These are phyloP conservation scores for Varanus salvator DNA, from an alignment of 2,113 vertebrate genomes.

Conservation along the genomic window DNA sequence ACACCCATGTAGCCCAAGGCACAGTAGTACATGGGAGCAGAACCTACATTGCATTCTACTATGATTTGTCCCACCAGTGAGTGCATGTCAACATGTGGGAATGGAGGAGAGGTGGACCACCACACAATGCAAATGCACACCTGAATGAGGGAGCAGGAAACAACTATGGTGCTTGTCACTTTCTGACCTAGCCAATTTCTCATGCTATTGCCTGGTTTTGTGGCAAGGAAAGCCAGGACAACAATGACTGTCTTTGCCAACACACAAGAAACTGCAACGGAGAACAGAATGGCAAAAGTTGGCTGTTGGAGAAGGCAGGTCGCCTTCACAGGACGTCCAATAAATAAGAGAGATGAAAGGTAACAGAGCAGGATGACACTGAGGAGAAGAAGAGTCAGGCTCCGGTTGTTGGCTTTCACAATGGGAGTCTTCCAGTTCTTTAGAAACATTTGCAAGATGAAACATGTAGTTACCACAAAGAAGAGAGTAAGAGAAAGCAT, in stretches of 20 bases:
- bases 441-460: background rate
- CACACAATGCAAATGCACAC: background rate
- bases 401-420: background rate
- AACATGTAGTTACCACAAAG: background rate
- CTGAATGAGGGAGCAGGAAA: constrained; percentile 8
- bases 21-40: background rate
- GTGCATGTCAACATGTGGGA: background rate
- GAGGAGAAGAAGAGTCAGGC: background rate
- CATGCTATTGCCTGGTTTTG: background rate
- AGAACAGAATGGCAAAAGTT: background rate
- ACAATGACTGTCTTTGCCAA: constrained; percentile 18
- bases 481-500: background rate
- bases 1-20: constrained; percentile 2
- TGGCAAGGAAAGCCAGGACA: background rate
- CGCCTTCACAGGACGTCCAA: background rate
- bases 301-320: constrained; percentile 2
- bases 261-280: constrained; percentile 11
- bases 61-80: constrained; percentile 1
- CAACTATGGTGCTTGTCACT: background rate
- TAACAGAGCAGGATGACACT: constrained; percentile 1
- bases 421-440: constrained; percentile 16
- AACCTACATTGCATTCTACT: background rate
- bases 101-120: background rate
- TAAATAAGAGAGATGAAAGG: constrained; percentile 2
- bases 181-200: background rate